Conservation (phyloP, 2,888 invertebrate genomes). For the Mythimna lalbum region DNA sequence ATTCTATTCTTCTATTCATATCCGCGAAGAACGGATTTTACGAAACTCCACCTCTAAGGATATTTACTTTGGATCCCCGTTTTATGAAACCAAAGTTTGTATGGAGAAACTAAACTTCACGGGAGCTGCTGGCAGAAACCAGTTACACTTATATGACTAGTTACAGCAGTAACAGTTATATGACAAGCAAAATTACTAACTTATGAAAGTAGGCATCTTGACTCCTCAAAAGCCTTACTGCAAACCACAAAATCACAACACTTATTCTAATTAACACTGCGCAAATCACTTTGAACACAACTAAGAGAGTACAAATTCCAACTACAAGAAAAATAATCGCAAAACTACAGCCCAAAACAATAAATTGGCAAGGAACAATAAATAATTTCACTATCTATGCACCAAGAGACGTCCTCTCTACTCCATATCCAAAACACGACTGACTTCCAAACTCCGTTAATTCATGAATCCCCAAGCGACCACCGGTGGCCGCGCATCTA, state of each 20-base stretch:
- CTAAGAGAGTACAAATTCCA: constrained; percentile 2
- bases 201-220: constrained; percentile 43
- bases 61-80: too few relatives aligned
- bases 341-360: constrained; percentile 10
- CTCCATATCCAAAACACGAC: constrained; percentile 8
- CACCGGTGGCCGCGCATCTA: too few relatives aligned
- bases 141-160: too few relatives aligned
- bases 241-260: not conserved
- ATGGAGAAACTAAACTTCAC: too few relatives aligned
- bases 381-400: constrained; percentile 30
- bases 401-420: not conserved
- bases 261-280: not conserved
- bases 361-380: constrained; percentile 23
- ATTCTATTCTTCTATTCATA: too few relatives aligned
- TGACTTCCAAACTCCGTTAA: constrained; percentile 13
- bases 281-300: not conserved
- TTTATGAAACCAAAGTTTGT: too few relatives aligned
- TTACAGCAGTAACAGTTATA: too few relatives aligned
- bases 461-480: too few relatives aligned
- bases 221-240: not conserved
- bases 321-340: not conserved
- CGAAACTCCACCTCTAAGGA: too few relatives aligned
- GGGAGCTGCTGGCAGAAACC: too few relatives aligned
- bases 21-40: too few relatives aligned
- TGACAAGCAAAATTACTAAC: constrained; percentile 25